These are phyloP conservation scores for Sebastes steindachneri DNA, from an alignment of 2,797 vertebrate genomes.

Conservation along the genomic window DNA sequence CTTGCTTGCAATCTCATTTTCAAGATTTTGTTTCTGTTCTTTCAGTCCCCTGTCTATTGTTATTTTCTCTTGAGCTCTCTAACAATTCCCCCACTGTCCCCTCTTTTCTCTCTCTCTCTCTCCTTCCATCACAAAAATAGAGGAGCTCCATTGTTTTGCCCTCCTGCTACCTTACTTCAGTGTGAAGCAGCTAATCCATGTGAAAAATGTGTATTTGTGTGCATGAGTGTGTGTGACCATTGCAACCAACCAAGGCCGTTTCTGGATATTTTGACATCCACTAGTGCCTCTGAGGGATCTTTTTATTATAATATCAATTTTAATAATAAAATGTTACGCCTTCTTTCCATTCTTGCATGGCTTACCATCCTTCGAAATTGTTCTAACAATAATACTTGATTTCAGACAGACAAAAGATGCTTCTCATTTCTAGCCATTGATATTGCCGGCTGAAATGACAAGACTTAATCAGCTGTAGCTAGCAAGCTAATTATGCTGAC, in stretches of 20 bases:
- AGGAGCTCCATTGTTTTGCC: neutral
- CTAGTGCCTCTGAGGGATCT: neutral
- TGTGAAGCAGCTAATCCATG: neutral
- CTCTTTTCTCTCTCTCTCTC: neutral
- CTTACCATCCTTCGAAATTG: neutral
- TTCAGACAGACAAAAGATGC: neutral
- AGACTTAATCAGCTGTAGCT: neutral
- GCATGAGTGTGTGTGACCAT: neutral
- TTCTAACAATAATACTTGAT: neutral
- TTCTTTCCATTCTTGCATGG: neutral
- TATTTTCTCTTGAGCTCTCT: neutral
- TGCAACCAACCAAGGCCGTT: neutral
- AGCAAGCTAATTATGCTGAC: rapidly evolving
- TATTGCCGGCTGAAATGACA: neutral
- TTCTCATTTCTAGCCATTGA: neutral
- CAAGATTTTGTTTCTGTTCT: neutral
- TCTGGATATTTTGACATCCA: neutral
- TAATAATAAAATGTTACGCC: neutral
- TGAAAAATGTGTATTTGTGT: neutral
- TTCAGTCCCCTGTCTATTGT: neutral
- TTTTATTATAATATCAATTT: neutral
- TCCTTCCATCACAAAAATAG: neutral
- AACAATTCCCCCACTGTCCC: neutral
- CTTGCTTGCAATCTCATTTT: neutral
- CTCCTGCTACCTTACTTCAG: neutral